A percentile compares a stretch with the other conserved stretches of the same genome.
Evolutionary conservation across 2,888 invertebrate species (phyloP).

Genomic region (Netelia melanura): DNA sequence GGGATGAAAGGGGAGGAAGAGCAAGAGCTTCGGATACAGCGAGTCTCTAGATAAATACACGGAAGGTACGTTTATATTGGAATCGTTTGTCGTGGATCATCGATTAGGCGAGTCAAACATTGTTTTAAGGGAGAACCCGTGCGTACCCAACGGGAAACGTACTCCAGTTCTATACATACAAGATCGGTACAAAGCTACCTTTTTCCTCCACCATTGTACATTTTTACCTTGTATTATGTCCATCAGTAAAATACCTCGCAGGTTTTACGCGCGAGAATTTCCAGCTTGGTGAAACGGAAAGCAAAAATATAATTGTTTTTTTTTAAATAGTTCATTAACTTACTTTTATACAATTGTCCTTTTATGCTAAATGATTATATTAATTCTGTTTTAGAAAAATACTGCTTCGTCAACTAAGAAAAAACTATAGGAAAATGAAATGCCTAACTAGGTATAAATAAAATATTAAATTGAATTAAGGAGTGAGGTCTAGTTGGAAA

Average conservation of each 20-base stretch:
- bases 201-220: neutral
- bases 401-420: no score
- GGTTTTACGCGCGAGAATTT: neutral
- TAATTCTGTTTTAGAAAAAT: no score
- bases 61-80: conserved; percentile 58
- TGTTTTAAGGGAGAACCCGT: conserved; percentile 26
- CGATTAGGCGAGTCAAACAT: conserved; percentile 48
- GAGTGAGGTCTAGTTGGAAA: no score
- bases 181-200: neutral
- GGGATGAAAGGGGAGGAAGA: conserved; percentile 5
- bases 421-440: no score
- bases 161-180: neutral
- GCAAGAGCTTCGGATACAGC: conserved; percentile 27
- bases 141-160: conserved; percentile 3
- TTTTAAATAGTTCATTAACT: no score
- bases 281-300: no score
- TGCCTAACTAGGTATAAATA: no score
- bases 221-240: neutral
- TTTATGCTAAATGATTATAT: no score
- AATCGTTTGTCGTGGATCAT: conserved; percentile 59
- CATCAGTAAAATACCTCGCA: neutral
- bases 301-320: no score
- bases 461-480: no score
- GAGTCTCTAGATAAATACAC: conserved; percentile 61
- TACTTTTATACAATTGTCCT: no score